phyloP scores from a whole-genome alignment of 1,140 invertebrate species.

The Propsilocerus akamusi region DNA sequence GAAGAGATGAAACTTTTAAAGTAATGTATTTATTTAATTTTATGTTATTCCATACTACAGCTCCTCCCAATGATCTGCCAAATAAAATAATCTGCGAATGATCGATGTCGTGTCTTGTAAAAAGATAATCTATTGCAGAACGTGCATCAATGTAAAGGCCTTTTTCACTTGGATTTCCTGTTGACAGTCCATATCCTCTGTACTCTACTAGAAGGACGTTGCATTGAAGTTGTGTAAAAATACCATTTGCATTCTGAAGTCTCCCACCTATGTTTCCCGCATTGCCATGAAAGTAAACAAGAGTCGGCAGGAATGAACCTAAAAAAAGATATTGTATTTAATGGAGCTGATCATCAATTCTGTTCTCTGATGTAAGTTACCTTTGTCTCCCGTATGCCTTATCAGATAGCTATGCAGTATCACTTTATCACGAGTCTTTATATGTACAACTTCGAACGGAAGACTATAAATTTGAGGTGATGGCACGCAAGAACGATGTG shows the following conservation, averaged over 20 bases:
- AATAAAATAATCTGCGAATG: constrained; percentile 75
- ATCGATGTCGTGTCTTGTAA: constrained; percentile 64
- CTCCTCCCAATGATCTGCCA: constrained; percentile 78
- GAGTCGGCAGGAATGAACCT: too few relatives aligned
- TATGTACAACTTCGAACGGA: constrained; percentile 58
- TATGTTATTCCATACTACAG: constrained; percentile 34
- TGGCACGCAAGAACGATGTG: constrained; percentile 67
- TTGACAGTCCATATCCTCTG: constrained; percentile 83
- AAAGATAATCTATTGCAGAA: constrained; percentile 69
- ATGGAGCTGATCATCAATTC: too few relatives aligned
- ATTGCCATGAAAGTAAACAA: constrained; percentile 89
- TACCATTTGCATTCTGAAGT: constrained; percentile 52
- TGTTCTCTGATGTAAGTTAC: constrained; percentile 32
- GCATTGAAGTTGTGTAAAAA: constrained; percentile 61
- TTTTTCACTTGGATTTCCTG: constrained; percentile 68
- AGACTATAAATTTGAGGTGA: constrained; percentile 49
- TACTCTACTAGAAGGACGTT: constrained; percentile 87
- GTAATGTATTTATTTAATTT: neutral
- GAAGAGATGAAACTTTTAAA: neutral
- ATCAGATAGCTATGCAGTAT: constrained; percentile 76
- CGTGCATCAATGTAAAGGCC: constrained; percentile 77
- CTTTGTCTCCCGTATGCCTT: constrained; percentile 47
- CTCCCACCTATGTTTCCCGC: constrained; percentile 91
- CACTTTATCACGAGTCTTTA: constrained; percentile 57
- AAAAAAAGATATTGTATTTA: too few relatives aligned